These are phyloP conservation scores for Tineola bisselliella DNA, from an alignment of 2,888 invertebrate genomes.

Conservation along the genomic window DNA sequence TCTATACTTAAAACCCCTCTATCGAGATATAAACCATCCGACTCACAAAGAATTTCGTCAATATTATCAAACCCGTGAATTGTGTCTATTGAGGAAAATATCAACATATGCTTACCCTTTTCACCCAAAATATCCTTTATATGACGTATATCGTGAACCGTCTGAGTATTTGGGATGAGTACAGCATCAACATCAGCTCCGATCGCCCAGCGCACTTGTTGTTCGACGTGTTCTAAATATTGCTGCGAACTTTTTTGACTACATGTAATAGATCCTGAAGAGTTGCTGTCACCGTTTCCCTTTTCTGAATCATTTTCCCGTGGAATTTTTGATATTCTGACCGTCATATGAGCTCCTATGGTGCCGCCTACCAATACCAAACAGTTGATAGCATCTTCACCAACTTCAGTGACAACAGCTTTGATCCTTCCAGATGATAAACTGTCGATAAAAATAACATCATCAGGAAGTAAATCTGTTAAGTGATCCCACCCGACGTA, in stretches of 20 bases:
- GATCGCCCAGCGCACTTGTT: slow-evolving; percentile 54
- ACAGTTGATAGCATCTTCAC: slow-evolving; percentile 60
- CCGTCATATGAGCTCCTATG: slow-evolving; percentile 59
- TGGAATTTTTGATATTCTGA: slow-evolving; percentile 61
- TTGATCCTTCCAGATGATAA: slow-evolving; percentile 43
- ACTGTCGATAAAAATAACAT: slow-evolving; percentile 58
- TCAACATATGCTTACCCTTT: slow-evolving; percentile 51
- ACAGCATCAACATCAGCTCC: slow-evolving; percentile 52
- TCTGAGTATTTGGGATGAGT: slow-evolving; percentile 42
- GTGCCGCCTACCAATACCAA: slow-evolving; percentile 60
- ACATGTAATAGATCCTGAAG: slow-evolving; percentile 32
- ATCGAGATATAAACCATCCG: slow-evolving; percentile 90
- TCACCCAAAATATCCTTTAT: slow-evolving; percentile 39
- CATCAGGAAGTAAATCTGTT: slow-evolving; percentile 56
- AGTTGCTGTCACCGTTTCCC: slow-evolving; percentile 47
- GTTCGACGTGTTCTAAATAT: slow-evolving; percentile 73
- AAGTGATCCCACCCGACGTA: slow-evolving; percentile 65
- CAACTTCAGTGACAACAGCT: slow-evolving; percentile 41
- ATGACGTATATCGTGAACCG: slow-evolving; percentile 33
- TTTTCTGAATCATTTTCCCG: slow-evolving; percentile 43
- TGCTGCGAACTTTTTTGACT: slow-evolving; percentile 73
- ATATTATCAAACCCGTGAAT: slow-evolving; percentile 53
- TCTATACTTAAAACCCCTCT: slow-evolving; percentile 86
- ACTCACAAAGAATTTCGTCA: slow-evolving; percentile 78
- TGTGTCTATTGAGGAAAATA: slow-evolving; percentile 50